phyloP scores from a whole-genome alignment of 2,113 vertebrate genomes.

The Nycticebus coucang region DNA sequence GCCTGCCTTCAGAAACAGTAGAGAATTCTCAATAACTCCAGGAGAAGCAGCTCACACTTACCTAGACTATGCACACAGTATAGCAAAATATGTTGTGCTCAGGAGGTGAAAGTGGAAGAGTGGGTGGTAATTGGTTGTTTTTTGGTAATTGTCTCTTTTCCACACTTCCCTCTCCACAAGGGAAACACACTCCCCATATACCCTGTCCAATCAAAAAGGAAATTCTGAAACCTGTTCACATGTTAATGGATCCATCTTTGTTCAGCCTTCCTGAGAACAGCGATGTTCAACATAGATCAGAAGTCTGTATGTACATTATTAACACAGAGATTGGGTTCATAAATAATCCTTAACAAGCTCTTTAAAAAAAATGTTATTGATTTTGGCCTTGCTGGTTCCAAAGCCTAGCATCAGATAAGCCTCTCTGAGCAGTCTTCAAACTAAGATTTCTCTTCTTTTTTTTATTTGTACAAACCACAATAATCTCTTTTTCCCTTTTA shows the following conservation, averaged over 20 bases:
- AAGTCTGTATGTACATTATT: conserved; percentile 25
- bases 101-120: background rate
- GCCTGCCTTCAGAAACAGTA: conserved; percentile 4
- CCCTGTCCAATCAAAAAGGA: background rate
- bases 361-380: conserved; percentile 39
- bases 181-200: background rate
- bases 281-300: conserved; percentile 13
- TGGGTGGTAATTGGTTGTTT: conserved; percentile 21
- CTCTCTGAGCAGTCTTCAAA: conserved; percentile 57
- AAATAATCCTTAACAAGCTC: conserved; percentile 38
- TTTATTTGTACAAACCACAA: conserved; percentile 56
- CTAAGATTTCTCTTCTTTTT: conserved; percentile 13
- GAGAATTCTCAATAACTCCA: conserved; percentile 4
- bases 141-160: background rate
- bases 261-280: conserved; percentile 16
- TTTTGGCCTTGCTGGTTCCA: conserved; percentile 33
- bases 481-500: background rate
- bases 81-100: background rate
- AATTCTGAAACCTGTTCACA: conserved; percentile 49
- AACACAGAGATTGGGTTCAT: conserved; percentile 8
- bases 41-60: conserved; percentile 20
- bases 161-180: background rate
- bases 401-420: conserved; percentile 23
- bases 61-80: conserved; percentile 19
- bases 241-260: background rate